Conservation (phyloP, 2,113 vertebrate species). For the Corapipo altera region DNA sequence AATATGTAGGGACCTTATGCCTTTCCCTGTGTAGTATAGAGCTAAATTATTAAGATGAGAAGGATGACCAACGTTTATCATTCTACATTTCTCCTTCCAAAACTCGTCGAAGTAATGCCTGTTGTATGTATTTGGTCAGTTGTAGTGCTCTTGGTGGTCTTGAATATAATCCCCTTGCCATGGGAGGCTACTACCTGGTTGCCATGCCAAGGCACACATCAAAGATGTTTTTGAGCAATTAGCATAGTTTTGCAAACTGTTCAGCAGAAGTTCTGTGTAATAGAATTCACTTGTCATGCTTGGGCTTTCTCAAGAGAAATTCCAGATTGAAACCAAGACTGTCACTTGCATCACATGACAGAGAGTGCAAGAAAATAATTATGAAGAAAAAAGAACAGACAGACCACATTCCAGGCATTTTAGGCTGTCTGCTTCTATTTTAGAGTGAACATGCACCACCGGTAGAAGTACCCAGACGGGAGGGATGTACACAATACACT, state of each 20-base stretch:
- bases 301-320: constrained; percentile 19
- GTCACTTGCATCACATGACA: constrained; percentile 12
- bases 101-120: neutral
- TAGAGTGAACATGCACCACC: neutral
- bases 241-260: neutral
- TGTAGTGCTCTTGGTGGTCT: neutral
- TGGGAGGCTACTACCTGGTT: neutral
- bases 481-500: neutral
- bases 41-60: neutral
- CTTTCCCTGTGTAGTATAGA: neutral
- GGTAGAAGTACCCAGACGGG: neutral
- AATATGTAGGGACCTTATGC: neutral
- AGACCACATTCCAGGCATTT: constrained; percentile 21
- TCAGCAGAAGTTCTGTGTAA: neutral
- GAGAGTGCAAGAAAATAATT: constrained; percentile 31
- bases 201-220: neutral
- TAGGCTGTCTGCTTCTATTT: constrained; percentile 52
- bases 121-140: neutral
- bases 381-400: neutral
- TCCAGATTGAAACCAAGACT: constrained; percentile 34
- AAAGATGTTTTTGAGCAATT: neutral
- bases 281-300: constrained; percentile 21
- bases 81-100: neutral
- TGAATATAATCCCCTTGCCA: too few species aligned
- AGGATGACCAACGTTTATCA: neutral